These are phyloP conservation scores for Columba livia DNA, from an alignment of 2,113 vertebrate species.

Conservation along the genomic window DNA sequence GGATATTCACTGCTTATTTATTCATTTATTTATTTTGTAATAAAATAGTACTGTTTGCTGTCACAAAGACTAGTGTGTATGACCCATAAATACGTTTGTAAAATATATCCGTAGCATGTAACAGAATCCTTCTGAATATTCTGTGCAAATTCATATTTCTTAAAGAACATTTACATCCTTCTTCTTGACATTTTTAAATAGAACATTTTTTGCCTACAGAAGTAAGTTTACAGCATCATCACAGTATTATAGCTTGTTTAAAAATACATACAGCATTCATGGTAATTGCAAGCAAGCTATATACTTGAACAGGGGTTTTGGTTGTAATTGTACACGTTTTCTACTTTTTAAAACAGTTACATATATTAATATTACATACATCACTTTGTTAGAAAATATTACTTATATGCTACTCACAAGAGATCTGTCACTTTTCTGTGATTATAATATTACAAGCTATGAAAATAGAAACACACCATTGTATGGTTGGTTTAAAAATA, in stretches of 20 bases:
- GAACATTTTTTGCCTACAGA: constrained; percentile 49
- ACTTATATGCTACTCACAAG: constrained; percentile 8
- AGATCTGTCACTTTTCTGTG: neutral
- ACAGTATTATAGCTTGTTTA: constrained; percentile 60
- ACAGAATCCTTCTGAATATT: neutral
- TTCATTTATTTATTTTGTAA: constrained; percentile 49
- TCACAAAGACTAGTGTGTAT: constrained; percentile 11
- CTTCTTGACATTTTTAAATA: constrained; percentile 43
- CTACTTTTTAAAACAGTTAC: constrained; percentile 41
- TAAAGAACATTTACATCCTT: constrained; percentile 59
- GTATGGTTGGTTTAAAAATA: neutral
- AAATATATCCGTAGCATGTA: constrained; percentile 25
- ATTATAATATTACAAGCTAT: neutral
- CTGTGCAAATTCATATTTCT: neutral
- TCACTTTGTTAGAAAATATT: constrained; percentile 45
- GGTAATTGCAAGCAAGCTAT: constrained; percentile 58
- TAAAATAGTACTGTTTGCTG: constrained; percentile 50
- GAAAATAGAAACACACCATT: constrained; percentile 40
- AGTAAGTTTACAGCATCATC: constrained; percentile 56
- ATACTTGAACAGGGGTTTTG: constrained; percentile 27
- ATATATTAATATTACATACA: constrained; percentile 20
- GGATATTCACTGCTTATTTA: constrained; percentile 37
- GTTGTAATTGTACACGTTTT: neutral
- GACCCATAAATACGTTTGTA: constrained; percentile 48
- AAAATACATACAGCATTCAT: constrained; percentile 54